phyloP scores from a whole-genome alignment of 2,797 vertebrate species.

The Gadopsis marmoratus region DNA sequence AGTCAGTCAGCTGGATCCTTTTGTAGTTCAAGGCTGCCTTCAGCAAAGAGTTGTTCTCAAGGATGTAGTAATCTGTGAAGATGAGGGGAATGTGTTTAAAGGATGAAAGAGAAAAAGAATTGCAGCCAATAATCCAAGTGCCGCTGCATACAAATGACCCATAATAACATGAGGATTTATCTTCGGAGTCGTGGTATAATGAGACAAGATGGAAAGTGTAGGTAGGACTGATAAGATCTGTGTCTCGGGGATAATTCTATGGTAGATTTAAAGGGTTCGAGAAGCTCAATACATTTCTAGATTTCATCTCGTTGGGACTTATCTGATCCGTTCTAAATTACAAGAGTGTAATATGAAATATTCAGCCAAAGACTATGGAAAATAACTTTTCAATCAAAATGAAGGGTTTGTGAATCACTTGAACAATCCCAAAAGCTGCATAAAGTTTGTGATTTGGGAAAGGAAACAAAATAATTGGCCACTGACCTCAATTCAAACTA shows the following conservation, averaged over 20 bases:
- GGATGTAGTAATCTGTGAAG: constrained; percentile 82
- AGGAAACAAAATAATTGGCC: constrained; percentile 4
- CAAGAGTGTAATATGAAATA: neutral
- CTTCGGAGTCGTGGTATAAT: neutral
- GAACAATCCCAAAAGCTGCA: neutral
- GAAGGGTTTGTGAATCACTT: neutral
- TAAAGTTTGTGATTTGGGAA: neutral
- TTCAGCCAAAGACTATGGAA: neutral
- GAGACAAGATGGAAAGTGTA: constrained; percentile 27
- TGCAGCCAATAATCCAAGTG: constrained; percentile 26
- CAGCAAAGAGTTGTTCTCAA: constrained; percentile 85
- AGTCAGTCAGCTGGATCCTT: constrained; percentile 81
- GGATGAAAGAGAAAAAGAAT: constrained; percentile 10
- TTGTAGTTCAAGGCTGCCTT: constrained; percentile 82
- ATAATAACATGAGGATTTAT: constrained; percentile 13
- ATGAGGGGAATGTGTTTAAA: constrained; percentile 24
- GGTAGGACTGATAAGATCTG: constrained; percentile 5
- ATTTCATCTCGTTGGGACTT: constrained; percentile 15
- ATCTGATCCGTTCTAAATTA: neutral
- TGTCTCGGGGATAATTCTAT: constrained; percentile 5
- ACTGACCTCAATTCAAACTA: neutral
- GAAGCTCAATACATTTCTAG: constrained; percentile 5
- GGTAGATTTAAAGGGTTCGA: constrained; percentile 1
- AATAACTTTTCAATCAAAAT: neutral
- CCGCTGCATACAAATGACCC: constrained; percentile 26